These are phyloP conservation scores for Catostylus mosaicus DNA, from an alignment of 30 jellyfish, hydroid and myxozoan species.

Conservation along the genomic window DNA sequence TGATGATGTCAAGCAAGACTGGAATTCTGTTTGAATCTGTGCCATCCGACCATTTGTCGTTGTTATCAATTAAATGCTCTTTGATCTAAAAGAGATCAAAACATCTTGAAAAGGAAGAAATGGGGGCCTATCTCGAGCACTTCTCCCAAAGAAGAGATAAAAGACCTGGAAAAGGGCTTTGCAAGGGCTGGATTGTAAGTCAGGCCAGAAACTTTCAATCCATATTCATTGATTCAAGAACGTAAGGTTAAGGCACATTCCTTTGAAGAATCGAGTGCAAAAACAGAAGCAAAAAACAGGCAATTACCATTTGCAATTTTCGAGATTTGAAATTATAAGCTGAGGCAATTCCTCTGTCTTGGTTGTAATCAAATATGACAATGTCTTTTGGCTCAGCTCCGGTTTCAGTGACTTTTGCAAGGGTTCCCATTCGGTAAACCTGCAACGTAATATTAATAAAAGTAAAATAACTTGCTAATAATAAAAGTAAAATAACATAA, in stretches of 20 bases:
- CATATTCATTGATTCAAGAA: too few relatives aligned
- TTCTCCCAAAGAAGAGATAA: too few relatives aligned
- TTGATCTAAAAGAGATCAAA: conserved; percentile 27
- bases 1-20: conserved; percentile 59
- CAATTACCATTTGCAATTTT: conserved; percentile 57
- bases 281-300: background rate
- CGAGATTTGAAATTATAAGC: conserved; percentile 79
- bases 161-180: too few relatives aligned
- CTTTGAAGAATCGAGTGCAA: too few relatives aligned
- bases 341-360: conserved; percentile 60
- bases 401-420: conserved; percentile 55
- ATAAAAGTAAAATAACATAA: background rate
- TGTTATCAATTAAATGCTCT: conserved; percentile 69
- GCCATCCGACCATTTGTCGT: conserved; percentile 56
- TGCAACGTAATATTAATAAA: background rate
- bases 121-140: too few relatives aligned
- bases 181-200: too few relatives aligned
- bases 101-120: background rate
- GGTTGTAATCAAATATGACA: conserved; percentile 71
- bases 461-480: background rate
- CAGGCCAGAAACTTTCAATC: too few relatives aligned
- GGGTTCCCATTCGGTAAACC: conserved; percentile 72
- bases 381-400: conserved; percentile 76
- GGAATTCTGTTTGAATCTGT: conserved; percentile 69
- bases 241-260: too few relatives aligned